These are phyloP conservation scores for Amblyjoppa proteus DNA, from an alignment of 2,888 invertebrate genomes.

Conservation along the genomic window DNA sequence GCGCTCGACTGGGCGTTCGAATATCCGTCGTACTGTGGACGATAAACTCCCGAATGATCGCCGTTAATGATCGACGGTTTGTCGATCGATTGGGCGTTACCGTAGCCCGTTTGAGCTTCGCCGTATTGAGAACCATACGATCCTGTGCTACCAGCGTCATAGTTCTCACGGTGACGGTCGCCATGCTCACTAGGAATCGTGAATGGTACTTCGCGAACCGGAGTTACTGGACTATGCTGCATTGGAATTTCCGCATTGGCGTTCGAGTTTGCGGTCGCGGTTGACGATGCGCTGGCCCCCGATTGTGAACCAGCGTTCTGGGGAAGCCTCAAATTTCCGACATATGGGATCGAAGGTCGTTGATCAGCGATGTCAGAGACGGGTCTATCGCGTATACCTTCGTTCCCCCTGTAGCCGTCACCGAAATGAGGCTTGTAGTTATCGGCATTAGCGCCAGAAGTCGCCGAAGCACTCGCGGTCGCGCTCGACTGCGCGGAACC, in stretches of 20 bases:
- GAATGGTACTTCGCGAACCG: constrained; percentile 1
- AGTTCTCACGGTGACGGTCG: constrained; percentile 17
- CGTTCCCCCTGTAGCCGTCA: constrained; percentile 5
- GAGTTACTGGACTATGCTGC: constrained; percentile 24
- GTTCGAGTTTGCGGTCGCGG: constrained; percentile 37
- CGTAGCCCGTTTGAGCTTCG: constrained; percentile 16
- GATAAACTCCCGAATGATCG: constrained; percentile 8
- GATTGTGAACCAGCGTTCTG: constrained; percentile 44
- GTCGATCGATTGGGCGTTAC: constrained; percentile 1
- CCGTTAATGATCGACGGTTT: constrained; percentile 25
- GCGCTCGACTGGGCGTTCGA: constrained; percentile 54
- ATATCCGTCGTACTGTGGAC: constrained; percentile 52
- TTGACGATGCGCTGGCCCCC: constrained; percentile 45
- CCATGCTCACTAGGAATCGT: constrained; percentile 1
- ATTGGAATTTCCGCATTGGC: constrained; percentile 42
- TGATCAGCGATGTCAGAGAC: background rate
- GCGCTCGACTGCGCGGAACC: constrained; percentile 44
- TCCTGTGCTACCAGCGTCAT: constrained; percentile 26
- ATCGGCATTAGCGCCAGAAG: constrained; percentile 41
- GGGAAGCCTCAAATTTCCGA: background rate
- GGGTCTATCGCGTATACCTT: constrained; percentile 7
- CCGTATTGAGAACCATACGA: constrained; percentile 31
- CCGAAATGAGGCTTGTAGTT: constrained; percentile 42
- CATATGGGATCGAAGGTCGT: background rate
- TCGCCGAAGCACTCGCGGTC: constrained; percentile 51